Evolutionary conservation across 2,888 invertebrate genomes (phyloP), one percentile per base, ranked within the genome.

Genomic region (Antheraea assamensis): DNA sequence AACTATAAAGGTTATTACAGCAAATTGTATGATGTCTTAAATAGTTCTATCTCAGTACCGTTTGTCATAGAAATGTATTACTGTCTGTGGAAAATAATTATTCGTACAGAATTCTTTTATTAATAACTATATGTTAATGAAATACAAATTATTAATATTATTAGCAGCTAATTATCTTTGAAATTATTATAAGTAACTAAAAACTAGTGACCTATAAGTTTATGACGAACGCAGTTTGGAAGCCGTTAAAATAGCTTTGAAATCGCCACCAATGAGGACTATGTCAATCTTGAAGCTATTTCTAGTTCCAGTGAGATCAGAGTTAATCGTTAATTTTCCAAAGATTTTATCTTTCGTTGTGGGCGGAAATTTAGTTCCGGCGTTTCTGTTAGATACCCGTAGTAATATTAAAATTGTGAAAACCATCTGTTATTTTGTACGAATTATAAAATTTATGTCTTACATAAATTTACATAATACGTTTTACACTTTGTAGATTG

Each of bases 171-270:
- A 55, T 55, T n/a, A 13, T 58, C 13, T 8, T 24, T 58, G 17
- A 64, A 64, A 27, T 30, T 64, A 17, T 64, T 17, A 64, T 64
- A 64, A 58, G 13, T 24, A 42, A 76, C 73, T 74, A 75, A 76
- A n/a, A 75, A 79, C 78, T 76, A 75, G 73, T 78, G 74, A 75
- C 77, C 72, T 77, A 78, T 71, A 77, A 75, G 73, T 76, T 78
- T 82, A 80, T 85, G 88, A 88, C 86, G 87, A 79, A 72, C 71
- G 74, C 76, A 79, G 78, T 82, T 78, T 82, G 79, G 78, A 81
- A 77, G 81, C 78, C 82, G 82, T 88, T 82, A 86, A 89, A 90
- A 89, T 88, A 89, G 88, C 87, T 82, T 82, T 80, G 79, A 83
- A 81, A 79, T 83, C 79, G 78, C 79, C 81, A 81, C 79, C 76